Evolutionary conservation across 2,113 vertebrate species (phyloP), one percentile per base, ranked within the genome.

Genomic region (Octodon degus): DNA sequence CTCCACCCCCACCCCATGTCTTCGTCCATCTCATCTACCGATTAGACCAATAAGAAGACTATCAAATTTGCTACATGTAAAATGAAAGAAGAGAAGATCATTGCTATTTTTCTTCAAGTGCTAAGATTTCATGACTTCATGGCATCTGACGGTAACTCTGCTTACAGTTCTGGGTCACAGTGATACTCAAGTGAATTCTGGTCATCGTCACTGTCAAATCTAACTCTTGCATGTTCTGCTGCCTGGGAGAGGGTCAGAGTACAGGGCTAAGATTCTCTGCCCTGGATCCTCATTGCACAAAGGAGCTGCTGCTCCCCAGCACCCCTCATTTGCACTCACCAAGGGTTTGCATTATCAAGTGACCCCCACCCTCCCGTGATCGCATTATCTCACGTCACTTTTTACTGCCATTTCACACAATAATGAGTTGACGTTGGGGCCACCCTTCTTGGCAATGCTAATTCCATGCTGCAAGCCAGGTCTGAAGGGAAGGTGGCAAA

Each of bases 401-500:
- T 74, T 32, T 76, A 94, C 84, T 80, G 27, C 16, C 20, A 43
- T 86, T 92, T 79, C 77, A 55, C n/a, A 96, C 22, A 76, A 43
- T 5, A 87, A 76, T 47, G 72, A 92, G 62, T 60, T 89, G 81
- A 93, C 34, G 83, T 87, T 86, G 97, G 27, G 90, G 93, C 95
- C 89, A 97, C 81, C 93, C 65, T 87, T 96, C 96, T 82, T 47
- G 58, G 80, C 82, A 63, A 89, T 82, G 95, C 93, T 98, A 93
- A 96, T 85, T 82, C 88, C 82, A 96, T 0, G 30, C 5, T 14
- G 32, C 85, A 68, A 97, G 12, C 0, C 89, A 97, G 80, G 58
- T 94, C 80, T 95, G 94, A 97, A 96, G 96, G 86, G 89, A 72
- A 95, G 88, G 91, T 82, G 94, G 97, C 60, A 77, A 96, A 91